Base-by-base conservation (phyloP, 2,113 vertebrate genomes). In the Nesoenas mayeri region DNA sequence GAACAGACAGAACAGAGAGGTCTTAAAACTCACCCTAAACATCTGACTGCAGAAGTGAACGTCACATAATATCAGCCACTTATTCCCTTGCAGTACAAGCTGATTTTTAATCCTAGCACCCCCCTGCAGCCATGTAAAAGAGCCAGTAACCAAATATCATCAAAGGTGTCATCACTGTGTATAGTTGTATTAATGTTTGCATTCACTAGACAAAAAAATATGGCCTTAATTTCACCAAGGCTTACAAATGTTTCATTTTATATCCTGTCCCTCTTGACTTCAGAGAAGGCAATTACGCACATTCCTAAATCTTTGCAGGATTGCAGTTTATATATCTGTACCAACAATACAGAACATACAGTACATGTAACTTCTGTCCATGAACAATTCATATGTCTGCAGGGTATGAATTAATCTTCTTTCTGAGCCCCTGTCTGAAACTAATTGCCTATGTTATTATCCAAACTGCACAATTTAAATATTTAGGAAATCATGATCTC, bases 371-470 rank as follows among this genome's bases (percentile, higher is more conserved):
- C 69, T 79, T 48, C 88, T 75, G 82, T 48, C 93, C 67, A 67
- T 71, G 65, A 94, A 79, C 85, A 91, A 86, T 60, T 78, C 69
- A 11, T 56, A 26, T 79, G 79, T 74, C 93, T 86, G 79, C 82
- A 88, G 95, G 93, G 85, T 71, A 58, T 18, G 50, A 91, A 93
- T 93, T 91, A 79, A 91, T 96, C 95, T 79, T 48, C 71, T 85
- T 91, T 67, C 88, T 57, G 69, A 94, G 79, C 26, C 77, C n/a
- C 65, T 81, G 72, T 88, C 93, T 91, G 88, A 96, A 96, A 83
- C 79, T 88, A 96, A 94, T 95, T 95, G 85, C 79, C 85, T 84
- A 14, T 84, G 82, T 94, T 96, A 95, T 86, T 88, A 96, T 65
- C 82, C 92, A 91, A 86, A 95, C 88, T 12, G 53, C n/a, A n/a